phyloP scores from a whole-genome alignment of 2,797 vertebrate genomes.

The Petrocephalus schoutedeni region DNA sequence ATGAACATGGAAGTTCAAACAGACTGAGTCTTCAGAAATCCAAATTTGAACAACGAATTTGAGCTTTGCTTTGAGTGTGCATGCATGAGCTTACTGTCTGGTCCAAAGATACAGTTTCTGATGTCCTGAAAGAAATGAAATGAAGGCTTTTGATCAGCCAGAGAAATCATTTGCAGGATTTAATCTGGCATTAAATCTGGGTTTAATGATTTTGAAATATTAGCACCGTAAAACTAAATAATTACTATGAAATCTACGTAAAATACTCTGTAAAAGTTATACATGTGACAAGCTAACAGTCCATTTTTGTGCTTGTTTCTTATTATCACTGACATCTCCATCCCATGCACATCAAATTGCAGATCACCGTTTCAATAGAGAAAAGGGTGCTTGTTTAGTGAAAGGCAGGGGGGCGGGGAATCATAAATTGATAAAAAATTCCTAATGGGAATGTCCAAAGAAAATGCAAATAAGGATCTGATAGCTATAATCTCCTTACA shows the following conservation, averaged over 20 bases:
- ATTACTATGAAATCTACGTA: background rate
- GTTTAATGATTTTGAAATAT: background rate
- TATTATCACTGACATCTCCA: background rate
- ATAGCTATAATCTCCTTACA: background rate
- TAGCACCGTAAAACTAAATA: background rate
- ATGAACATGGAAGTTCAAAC: background rate
- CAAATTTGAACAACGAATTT: background rate
- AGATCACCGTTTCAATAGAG: background rate
- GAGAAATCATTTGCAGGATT: slow-evolving; percentile 28
- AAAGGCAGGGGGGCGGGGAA: background rate
- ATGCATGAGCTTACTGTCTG: background rate
- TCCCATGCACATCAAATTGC: background rate
- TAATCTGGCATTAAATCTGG: slow-evolving; percentile 24
- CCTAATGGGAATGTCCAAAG: background rate
- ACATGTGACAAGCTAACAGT: too few relatives aligned
- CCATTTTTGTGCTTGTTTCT: background rate
- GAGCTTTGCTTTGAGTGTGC: background rate
- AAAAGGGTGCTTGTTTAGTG: background rate
- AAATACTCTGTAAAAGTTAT: background rate
- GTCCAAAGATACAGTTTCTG: background rate
- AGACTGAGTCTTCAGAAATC: background rate
- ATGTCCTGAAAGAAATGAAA: slow-evolving; percentile 18
- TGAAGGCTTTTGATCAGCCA: background rate
- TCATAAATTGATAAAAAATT: background rate
- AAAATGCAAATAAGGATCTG: background rate